Evolutionary conservation across 2,113 vertebrate genomes (phyloP).

Genomic region (Ariopsis seemanni): DNA sequence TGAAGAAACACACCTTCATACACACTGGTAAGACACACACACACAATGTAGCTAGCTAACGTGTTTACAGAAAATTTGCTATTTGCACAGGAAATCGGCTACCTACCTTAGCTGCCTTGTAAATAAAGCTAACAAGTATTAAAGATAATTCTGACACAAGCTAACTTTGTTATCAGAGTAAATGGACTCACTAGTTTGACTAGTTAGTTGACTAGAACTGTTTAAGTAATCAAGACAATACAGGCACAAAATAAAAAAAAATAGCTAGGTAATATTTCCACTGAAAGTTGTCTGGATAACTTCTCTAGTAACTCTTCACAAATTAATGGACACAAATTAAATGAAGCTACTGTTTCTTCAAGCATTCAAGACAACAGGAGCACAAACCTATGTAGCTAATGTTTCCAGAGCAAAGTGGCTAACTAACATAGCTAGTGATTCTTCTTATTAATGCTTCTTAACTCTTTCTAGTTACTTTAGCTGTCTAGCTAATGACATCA

Average conservation of each 20-base stretch:
- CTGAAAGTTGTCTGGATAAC: not conserved
- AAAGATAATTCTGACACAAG: not conserved
- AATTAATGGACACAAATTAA: no score
- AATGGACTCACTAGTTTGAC: not conserved
- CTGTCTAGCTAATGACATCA: not conserved
- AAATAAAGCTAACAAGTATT: no score
- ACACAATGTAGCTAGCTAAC: not conserved
- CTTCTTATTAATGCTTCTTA: not conserved
- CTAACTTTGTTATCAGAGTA: not conserved
- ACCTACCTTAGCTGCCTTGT: no score
- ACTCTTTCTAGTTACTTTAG: not conserved
- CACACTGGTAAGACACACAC: conserved; percentile 72
- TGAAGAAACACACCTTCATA: conserved; percentile 82
- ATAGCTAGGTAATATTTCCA: not conserved
- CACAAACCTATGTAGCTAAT: not conserved
- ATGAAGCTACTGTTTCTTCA: not conserved
- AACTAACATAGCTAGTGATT: not conserved
- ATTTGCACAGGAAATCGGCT: no score
- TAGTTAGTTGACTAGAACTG: not conserved
- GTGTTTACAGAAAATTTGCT: no score
- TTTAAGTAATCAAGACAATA: not conserved
- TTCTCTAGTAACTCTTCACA: not conserved
- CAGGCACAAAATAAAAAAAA: not conserved
- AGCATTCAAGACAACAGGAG: not conserved
- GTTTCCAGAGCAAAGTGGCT: not conserved